Evolutionary conservation across 2,888 invertebrate species (phyloP), one percentile per base, ranked within the genome.

Genomic region (Hirudinaria manillensis): DNA sequence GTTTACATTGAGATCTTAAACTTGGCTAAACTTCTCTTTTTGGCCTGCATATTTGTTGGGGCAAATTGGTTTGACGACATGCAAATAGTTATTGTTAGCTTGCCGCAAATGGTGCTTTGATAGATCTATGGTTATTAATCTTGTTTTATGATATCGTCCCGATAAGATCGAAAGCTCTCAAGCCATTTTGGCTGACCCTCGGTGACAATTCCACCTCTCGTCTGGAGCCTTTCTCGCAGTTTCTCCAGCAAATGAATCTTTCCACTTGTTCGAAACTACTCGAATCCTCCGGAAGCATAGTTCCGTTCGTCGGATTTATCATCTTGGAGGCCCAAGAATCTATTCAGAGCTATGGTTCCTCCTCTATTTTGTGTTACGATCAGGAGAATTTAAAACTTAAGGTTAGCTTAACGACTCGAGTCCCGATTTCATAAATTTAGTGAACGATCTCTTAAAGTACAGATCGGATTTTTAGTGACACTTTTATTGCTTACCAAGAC

Each of bases 131-230:
- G 61, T 70, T 70, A 70, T 3, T 45, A 1, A 51, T 10, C 24
- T 45, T 24, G 19, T 45, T 70, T 36, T 13, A 10, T 51, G 16
- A 45, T 70, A 34, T n/a, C 13, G n/a, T 68, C 0, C 36, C 21
- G 29, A 34, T 16, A 56, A 94, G 94, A 85, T 94, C 93, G 38
- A 91, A 91, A 85, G 94, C 94, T 87, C 88, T 95, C 82, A 93
- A 93, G 83, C 90, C 93, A 2, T 94, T 95, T 87, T 93, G 94
- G 93, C 88, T 92, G 85, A 91, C 91, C 78, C 89, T 94, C 61
- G 81, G 83, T n/a, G 84, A 84, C 45, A 83, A 83, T 83, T 85
- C 86, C 74, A 88, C 93, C 36, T 92, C 92, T 61, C 89, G 91
- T 29, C 86, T 93, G 86, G 92, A 75, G 2, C 19, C 70, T 32